Percentiles rank a stretch among this genome's conserved stretches.
phyloP scores from a whole-genome alignment of 2,113 vertebrate genomes.

The Tympanuchus pallidicinctus region DNA sequence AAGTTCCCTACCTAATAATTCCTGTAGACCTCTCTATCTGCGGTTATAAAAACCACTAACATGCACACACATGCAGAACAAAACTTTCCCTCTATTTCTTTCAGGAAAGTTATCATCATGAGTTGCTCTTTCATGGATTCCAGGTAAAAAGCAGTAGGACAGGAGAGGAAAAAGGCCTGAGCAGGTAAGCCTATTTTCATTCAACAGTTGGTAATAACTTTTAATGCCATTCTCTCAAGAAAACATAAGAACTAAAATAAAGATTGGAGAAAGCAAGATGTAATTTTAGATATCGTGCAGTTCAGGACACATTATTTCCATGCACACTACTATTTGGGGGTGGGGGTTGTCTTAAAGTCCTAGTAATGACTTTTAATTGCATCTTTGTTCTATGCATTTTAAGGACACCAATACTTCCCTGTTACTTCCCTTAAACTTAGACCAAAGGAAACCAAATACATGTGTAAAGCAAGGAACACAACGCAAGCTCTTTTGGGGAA shows the following conservation, averaged over 20 bases:
- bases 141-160: not conserved
- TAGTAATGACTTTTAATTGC: not conserved
- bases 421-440: not conserved
- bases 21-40: not conserved
- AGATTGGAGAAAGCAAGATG: not conserved
- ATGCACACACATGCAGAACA: not conserved
- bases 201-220: not conserved
- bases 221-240: not conserved
- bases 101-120: not conserved
- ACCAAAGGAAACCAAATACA: not conserved
- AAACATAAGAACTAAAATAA: not conserved
- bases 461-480: no score
- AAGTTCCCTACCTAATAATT: not conserved
- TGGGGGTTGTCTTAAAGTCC: not conserved
- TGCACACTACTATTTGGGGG: not conserved
- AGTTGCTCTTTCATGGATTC: not conserved
- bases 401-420: not conserved
- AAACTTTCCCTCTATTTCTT: not conserved
- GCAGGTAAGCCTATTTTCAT: not conserved
- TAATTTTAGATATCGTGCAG: not conserved
- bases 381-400: not conserved
- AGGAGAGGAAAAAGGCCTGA: not conserved
- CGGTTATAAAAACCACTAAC: not conserved
- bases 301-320: not conserved
- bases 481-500: not conserved